phyloP scores from a whole-genome alignment of 2,113 vertebrate genomes.

The Motacilla alba region DNA sequence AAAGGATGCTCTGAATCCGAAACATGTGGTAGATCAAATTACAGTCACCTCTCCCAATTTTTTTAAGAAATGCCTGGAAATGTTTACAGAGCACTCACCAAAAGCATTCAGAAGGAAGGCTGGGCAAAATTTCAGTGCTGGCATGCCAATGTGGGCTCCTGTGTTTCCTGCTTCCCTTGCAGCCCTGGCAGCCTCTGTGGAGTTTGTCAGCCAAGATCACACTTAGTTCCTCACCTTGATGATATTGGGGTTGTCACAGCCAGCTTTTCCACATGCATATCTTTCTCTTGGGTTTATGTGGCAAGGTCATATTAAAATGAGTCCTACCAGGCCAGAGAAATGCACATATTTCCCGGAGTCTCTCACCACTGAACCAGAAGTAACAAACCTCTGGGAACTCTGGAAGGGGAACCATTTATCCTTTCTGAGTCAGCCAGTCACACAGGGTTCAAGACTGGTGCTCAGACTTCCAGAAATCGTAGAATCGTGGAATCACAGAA shows the following conservation, averaged over 20 bases:
- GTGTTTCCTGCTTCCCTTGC: background rate
- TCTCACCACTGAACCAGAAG: background rate
- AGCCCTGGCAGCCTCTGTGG: background rate
- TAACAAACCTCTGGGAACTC: background rate
- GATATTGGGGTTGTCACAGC: background rate
- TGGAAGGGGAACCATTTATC: background rate
- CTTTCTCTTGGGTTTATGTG: background rate
- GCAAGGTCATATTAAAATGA: background rate
- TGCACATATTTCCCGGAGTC: background rate
- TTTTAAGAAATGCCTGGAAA: background rate
- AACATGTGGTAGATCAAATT: background rate
- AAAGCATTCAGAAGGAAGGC: background rate
- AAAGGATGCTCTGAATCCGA: background rate
- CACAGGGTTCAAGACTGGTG: background rate
- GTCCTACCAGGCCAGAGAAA: background rate
- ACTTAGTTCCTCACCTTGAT: background rate
- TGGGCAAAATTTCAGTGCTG: background rate
- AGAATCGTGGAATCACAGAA: background rate
- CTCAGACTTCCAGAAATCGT: background rate
- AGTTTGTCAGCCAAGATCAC: background rate
- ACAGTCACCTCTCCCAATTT: background rate
- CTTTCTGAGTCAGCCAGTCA: background rate
- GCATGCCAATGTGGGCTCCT: fast-evolving
- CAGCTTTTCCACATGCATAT: background rate
- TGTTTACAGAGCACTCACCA: background rate